These are phyloP conservation scores for Proisotoma minuta DNA, from an alignment of 2,888 invertebrate genomes.

Conservation along the genomic window DNA sequence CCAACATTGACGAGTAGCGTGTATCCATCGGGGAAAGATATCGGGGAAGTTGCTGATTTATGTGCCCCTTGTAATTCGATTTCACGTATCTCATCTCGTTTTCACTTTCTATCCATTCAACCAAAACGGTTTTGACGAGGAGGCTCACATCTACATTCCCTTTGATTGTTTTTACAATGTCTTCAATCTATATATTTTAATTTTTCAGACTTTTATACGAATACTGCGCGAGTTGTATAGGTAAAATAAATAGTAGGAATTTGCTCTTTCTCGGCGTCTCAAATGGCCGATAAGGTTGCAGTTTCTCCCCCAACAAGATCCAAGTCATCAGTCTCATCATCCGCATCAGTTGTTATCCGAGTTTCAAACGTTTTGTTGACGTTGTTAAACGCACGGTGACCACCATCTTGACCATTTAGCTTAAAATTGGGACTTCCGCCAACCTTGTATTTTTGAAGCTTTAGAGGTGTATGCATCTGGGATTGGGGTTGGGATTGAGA, in stretches of 20 bases:
- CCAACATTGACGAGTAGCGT: too few species aligned
- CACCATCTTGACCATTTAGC: constrained; percentile 5
- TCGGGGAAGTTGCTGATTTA: constrained; percentile 10
- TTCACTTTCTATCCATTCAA: too few species aligned
- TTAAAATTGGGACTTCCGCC: not conserved
- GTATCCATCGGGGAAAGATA: too few species aligned
- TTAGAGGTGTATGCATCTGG: not conserved
- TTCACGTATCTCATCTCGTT: constrained; percentile 6
- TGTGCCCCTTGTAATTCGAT: constrained; percentile 14
- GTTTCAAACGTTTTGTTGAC: constrained; percentile 32
- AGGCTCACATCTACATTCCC: not conserved
- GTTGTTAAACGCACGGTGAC: not conserved
- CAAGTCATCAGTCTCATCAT: constrained; percentile 36
- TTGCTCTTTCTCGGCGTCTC: not conserved
- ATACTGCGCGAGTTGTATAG: not conserved
- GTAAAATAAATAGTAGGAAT: not conserved
- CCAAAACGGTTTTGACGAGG: too few species aligned
- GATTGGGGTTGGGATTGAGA: not conserved
- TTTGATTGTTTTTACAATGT: not conserved
- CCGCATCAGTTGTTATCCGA: constrained; percentile 36
- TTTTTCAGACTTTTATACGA: not conserved
- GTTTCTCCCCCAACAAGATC: constrained; percentile 32
- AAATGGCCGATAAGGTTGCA: constrained; percentile 30
- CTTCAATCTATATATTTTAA: not conserved
- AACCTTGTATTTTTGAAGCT: not conserved